A percentile compares a stretch with the other conserved stretches of the same genome.
phyloP scores from a whole-genome alignment of 2,888 invertebrate genomes.

The Phyllotreta cruciferae region DNA sequence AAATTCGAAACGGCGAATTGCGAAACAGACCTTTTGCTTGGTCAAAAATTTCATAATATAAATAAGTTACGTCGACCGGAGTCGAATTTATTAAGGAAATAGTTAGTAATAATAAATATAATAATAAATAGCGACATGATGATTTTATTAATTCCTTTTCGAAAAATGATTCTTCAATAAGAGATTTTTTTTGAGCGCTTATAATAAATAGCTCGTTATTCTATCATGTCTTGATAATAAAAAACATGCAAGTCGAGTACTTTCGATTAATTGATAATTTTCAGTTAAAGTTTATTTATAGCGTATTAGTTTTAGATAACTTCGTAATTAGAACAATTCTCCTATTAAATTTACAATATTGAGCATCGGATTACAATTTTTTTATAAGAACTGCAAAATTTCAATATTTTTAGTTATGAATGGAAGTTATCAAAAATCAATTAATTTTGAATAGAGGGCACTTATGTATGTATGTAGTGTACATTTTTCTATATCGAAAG shows the following conservation, averaged over 20 bases:
- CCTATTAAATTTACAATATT: conserved; percentile 1
- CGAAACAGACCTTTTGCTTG: conserved; percentile 42
- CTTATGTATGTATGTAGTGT: neutral
- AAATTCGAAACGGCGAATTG: conserved; percentile 55
- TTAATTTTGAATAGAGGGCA: neutral
- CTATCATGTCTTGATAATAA: conserved; percentile 50
- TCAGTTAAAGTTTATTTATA: neutral
- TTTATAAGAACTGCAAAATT: conserved; percentile 6
- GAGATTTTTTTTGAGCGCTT: conserved; percentile 52
- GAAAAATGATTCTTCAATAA: conserved; percentile 49
- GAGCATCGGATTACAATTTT: neutral
- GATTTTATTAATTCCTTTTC: conserved; percentile 30
- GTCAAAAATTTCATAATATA: conserved; percentile 45
- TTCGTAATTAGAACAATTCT: neutral
- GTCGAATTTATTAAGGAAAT: conserved; percentile 56
- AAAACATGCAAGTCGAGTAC: conserved; percentile 18
- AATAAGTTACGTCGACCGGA: conserved; percentile 49
- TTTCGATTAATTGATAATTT: conserved; percentile 5
- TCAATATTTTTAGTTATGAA: no score
- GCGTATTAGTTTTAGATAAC: neutral
- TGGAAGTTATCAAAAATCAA: no score
- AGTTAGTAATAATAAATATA: conserved; percentile 46
- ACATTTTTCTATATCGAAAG: conserved; percentile 1
- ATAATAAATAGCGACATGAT: conserved; percentile 55
- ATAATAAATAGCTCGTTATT: conserved; percentile 49